phyloP scores from a whole-genome alignment of 2,797 vertebrate genomes.

The Pogonophryne albipinna region DNA sequence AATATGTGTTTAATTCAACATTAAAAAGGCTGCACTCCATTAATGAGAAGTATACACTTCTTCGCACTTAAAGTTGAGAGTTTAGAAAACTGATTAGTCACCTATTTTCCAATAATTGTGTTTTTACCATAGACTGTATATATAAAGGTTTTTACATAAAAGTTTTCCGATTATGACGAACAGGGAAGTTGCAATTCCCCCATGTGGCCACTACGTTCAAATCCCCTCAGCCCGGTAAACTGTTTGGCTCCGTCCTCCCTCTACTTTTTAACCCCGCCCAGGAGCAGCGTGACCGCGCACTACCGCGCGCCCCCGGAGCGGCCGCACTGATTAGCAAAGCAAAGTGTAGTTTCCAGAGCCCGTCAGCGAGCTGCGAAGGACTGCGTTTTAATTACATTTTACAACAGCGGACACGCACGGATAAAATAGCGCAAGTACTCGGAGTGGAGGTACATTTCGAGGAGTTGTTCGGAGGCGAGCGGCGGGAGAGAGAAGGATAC shows the following conservation, averaged over 20 bases:
- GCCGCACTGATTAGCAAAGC: slow-evolving; percentile 82
- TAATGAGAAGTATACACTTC: background rate
- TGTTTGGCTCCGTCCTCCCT: background rate
- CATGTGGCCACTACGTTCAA: background rate
- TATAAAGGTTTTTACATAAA: background rate
- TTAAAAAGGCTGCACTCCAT: background rate
- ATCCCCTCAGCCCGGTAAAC: background rate
- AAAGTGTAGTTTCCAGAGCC: slow-evolving; percentile 66
- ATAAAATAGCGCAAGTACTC: slow-evolving; percentile 18
- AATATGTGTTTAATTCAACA: no score
- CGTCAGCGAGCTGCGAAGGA: slow-evolving; percentile 58
- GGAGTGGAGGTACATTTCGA: slow-evolving; percentile 40
- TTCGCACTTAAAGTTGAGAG: background rate
- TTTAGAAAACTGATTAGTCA: fast-evolving
- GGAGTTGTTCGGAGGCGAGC: slow-evolving; percentile 42
- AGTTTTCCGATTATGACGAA: background rate
- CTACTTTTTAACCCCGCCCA: slow-evolving; percentile 55
- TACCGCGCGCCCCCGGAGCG: slow-evolving; percentile 60
- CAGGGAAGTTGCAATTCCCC: background rate
- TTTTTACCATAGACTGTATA: background rate
- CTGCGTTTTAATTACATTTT: slow-evolving; percentile 47
- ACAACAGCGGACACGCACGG: slow-evolving; percentile 41
- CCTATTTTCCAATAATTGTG: background rate
- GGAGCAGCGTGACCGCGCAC: slow-evolving; percentile 75
- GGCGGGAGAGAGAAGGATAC: slow-evolving; percentile 27